Evolutionary conservation across 92 coral and sea anemone species (phyloP).

Genomic region (Phymanthus crucifer): DNA sequence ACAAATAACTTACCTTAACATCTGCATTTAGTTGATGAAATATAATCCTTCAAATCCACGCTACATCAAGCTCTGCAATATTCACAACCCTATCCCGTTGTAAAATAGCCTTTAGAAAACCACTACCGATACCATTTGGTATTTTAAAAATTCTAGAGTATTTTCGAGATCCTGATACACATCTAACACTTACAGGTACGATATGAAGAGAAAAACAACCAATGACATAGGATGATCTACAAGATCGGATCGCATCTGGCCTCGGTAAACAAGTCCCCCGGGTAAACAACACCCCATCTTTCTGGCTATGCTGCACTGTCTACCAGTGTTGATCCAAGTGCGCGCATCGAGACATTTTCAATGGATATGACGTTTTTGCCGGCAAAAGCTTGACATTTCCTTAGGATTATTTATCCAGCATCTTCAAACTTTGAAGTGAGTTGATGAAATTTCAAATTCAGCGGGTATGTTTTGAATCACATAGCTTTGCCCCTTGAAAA

Average conservation of each 20-base stretch:
- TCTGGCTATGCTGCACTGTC: neutral
- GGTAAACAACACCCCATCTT: neutral
- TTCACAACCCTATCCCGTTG: neutral
- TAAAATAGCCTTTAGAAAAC: neutral
- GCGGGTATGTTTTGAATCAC: neutral
- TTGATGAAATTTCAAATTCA: neutral
- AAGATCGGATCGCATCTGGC: neutral
- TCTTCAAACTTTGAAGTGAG: neutral
- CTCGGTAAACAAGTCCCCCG: neutral
- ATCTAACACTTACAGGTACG: neutral
- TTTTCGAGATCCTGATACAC: neutral
- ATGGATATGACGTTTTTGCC: neutral
- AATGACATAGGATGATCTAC: neutral
- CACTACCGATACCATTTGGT: neutral
- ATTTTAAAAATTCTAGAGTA: neutral
- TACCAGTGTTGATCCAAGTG: neutral
- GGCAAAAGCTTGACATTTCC: neutral
- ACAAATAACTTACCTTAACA: too few species aligned
- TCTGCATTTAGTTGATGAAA: too few species aligned
- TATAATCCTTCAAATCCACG: too few species aligned
- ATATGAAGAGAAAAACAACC: neutral
- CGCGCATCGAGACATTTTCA: neutral
- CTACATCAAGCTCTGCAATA: too few species aligned
- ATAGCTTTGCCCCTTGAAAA: neutral
- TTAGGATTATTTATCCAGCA: neutral